Evolutionary conservation across 2,888 invertebrate genomes (phyloP).

Genomic region (Aporophyla lueneburgensis): DNA sequence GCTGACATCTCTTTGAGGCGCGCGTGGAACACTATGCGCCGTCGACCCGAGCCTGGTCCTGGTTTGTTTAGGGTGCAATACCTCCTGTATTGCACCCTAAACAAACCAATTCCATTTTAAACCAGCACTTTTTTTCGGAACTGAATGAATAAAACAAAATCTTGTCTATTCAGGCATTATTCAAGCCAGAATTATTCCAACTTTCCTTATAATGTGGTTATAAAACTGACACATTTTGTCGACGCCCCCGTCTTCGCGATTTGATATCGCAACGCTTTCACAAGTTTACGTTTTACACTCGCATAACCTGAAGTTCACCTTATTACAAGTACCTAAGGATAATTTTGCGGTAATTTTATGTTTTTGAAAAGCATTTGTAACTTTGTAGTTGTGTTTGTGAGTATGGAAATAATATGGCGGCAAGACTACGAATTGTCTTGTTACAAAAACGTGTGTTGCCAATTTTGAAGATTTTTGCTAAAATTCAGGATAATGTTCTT

Average conservation of each 20-base stretch:
- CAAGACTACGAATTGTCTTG: conserved; percentile 88
- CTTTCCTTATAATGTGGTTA: conserved; percentile 78
- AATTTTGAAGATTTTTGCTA: conserved; percentile 14
- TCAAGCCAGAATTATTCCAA: conserved; percentile 72
- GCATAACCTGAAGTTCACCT: conserved; percentile 30
- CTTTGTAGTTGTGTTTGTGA: conserved; percentile 65
- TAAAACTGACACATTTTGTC: conserved; percentile 83
- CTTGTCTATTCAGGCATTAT: conserved; percentile 66
- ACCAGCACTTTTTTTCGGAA: background rate
- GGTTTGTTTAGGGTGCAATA: too few species aligned
- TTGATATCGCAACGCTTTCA: conserved; percentile 73
- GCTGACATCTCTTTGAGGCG: too few species aligned
- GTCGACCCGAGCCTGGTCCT: too few species aligned
- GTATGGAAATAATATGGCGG: conserved; percentile 88
- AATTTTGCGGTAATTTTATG: background rate
- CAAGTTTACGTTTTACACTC: conserved; percentile 40
- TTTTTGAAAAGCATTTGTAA: conserved; percentile 25
- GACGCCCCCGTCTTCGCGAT: conserved; percentile 80
- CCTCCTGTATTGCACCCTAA: too few species aligned
- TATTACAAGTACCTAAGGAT: background rate
- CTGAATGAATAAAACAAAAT: conserved; percentile 61
- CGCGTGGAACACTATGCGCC: too few species aligned
- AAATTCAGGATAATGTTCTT: conserved; percentile 6
- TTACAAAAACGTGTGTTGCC: conserved; percentile 77
- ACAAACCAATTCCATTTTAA: background rate